Evolutionary conservation across 2,797 vertebrate genomes (phyloP), one percentile per base, ranked within the genome.

Genomic region (Ctenosaura bakeri): DNA sequence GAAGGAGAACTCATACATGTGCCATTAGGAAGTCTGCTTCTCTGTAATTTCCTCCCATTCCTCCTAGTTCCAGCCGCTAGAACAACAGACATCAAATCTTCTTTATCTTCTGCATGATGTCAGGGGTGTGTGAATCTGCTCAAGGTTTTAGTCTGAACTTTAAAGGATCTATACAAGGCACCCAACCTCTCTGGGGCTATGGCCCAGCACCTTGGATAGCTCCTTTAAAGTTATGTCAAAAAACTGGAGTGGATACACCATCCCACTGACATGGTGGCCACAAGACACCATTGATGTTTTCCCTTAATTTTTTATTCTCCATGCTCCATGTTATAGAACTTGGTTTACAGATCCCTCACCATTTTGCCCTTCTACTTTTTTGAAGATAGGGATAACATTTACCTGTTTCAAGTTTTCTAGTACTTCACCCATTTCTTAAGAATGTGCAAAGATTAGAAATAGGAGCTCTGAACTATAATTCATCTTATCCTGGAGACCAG

Each of bases 301-400:
- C 8, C 29, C 29, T 80, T 32, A 77, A 52, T 29, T 80, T 50
- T 52, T 50, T 54, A 46, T 54, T 52, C 77, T 29, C 46, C 2
- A 18, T 26, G 12, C 26, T 52, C 32, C 46, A 29, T 32, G 32
- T 12, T 5, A 56, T 32, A 24, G 78, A 2, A 32, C 50, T 79
- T 18, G 14, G 14, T 80, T 81, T 81, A 14, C 52, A 81, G 29
- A 56, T n/a, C 6, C 52, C n/a, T 56, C 32, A 56, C 1, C 29
- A 54, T 54, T 52, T 26, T 52, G 50, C 26, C 52, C n/a, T 56
- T 59, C 52, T 16, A n/a, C 10, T n/a, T 56, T 56, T 81, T n/a
- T 81, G 54, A 81, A 81, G 52, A 81, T 14, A 32, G 29, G 50
- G 18, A 59, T n/a, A 82, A 82, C 52, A 82, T 82, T 82, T 82